A percentile compares a stretch with the other conserved stretches of the same genome.
Conservation (phyloP, 2,888 invertebrate species). For the Steinernema scapterisci region DNA sequence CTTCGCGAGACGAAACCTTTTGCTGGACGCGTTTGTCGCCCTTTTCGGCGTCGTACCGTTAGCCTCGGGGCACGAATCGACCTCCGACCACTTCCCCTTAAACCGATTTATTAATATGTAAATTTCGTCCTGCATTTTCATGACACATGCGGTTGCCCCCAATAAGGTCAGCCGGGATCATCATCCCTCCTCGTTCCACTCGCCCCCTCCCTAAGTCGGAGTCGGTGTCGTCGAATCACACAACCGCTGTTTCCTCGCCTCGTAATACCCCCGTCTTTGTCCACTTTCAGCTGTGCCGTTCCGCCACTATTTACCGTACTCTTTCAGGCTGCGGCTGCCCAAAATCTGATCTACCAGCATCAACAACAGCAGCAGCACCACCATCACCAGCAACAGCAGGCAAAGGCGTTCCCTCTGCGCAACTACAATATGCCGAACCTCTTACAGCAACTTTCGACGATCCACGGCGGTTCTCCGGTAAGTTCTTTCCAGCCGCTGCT, state of each 20-base stretch:
- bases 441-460: neutral
- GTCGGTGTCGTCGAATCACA: neutral
- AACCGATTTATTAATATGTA: slow-evolving; percentile 32
- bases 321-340: slow-evolving; percentile 21
- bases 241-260: neutral
- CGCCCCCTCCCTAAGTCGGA: neutral
- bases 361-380: slow-evolving; percentile 27
- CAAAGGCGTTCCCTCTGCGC: slow-evolving; percentile 7
- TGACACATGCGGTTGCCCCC: slow-evolving; percentile 25
- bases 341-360: slow-evolving; percentile 17
- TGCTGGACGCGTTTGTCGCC: neutral
- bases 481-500: neutral
- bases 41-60: neutral
- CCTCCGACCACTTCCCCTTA: neutral
- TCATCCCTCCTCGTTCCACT: slow-evolving; percentile 23
- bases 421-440: slow-evolving; percentile 26
- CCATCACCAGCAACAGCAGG: slow-evolving; percentile 2
- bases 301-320: neutral
- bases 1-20: neutral
- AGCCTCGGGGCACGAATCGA: slow-evolving; percentile 2
- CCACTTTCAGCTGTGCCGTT: no score
- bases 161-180: slow-evolving; percentile 33
- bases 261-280: neutral
- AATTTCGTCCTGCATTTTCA: slow-evolving; percentile 31
- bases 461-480: slow-evolving; percentile 9